Conservation (phyloP, 2,888 invertebrate species). For the Lathronympha strigana region DNA sequence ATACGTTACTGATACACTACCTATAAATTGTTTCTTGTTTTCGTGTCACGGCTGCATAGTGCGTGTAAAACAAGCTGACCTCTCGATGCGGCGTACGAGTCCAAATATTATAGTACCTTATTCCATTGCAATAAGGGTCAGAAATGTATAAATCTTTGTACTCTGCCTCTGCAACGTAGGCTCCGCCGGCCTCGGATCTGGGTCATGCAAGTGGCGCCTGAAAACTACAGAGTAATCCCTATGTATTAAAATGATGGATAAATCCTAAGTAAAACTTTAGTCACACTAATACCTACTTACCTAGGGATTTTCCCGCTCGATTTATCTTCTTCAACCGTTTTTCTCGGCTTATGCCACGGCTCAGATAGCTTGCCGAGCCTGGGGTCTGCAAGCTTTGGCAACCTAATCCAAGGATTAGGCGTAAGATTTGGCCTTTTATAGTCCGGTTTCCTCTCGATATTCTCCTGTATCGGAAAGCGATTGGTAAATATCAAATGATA, state of each 20-base stretch:
- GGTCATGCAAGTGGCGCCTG: conserved; percentile 65
- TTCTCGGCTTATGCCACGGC: too few species aligned
- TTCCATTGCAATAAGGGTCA: background rate
- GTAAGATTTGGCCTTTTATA: too few species aligned
- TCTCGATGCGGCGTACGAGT: conserved; percentile 55
- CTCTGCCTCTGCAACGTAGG: conserved; percentile 63
- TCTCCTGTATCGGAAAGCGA: too few species aligned
- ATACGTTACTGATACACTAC: conserved; percentile 42
- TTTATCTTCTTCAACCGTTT: too few species aligned
- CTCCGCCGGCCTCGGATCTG: conserved; percentile 65
- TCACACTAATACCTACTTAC: conserved; percentile 56
- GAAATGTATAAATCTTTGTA: background rate
- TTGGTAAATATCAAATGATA: too few species aligned
- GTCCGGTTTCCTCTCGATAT: too few species aligned
- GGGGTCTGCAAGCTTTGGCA: too few species aligned
- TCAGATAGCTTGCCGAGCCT: too few species aligned
- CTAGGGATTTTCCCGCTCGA: conserved; percentile 65
- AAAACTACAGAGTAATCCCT: conserved; percentile 53
- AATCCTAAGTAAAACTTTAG: conserved; percentile 34
- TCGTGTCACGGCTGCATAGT: conserved; percentile 59
- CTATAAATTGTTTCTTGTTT: conserved; percentile 52
- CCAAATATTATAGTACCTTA: background rate
- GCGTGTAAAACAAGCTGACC: conserved; percentile 61
- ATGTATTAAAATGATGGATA: conserved; percentile 40
- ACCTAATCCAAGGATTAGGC: too few species aligned